Base-by-base conservation (phyloP, 2,888 invertebrate genomes). In the Polydrusus pterygomalis region DNA sequence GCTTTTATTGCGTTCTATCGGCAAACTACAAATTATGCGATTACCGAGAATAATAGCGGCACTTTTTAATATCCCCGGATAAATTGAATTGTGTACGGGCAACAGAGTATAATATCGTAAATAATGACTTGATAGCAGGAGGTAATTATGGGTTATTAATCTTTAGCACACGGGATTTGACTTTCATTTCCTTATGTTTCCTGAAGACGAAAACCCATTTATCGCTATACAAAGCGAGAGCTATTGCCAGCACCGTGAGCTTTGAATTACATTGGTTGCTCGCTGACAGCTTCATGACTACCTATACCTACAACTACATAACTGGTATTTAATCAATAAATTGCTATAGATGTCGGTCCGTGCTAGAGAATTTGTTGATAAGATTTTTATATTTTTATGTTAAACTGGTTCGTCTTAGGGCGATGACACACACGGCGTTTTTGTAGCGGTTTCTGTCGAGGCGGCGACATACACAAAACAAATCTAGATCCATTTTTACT, bases 111-210 rank as follows among this genome's bases (percentile, higher is more conserved):
- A 67, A 38, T 65, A 65, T 25, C 49, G 30, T 51, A 51, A 67
- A 54, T 54, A 67, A 67, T 60, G 34, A 40, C 17, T 11, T 18
- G 58, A 60, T 60, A 60, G 58, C 38, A 38, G 64, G 51, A 64
- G 54, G 51, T 71, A 71, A 71, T 71, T 63, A 71, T 63, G 38
- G 71, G 63, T 40, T 71, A 71, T 71, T 71, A 71, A 64, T 71
- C 51, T 71, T 51, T 71, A 20, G 64, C 65, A 10, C 45, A 69
- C 13, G 25, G 34, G 54, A 45, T 69, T 62, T 65, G 65, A 64
- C 72, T 72, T 72, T 72, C 72, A 72, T 72, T 72, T 72, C 72
- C 72, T 72, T 56, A 49, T 47, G 65, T 65, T 65, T 72, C 65
- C 64, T 47, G 45, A 64, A 34, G 54, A 45, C 65, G 54, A 65